These are phyloP conservation scores for Otocyon megalotis DNA, from an alignment of 2,113 vertebrate species.

Conservation along the genomic window DNA sequence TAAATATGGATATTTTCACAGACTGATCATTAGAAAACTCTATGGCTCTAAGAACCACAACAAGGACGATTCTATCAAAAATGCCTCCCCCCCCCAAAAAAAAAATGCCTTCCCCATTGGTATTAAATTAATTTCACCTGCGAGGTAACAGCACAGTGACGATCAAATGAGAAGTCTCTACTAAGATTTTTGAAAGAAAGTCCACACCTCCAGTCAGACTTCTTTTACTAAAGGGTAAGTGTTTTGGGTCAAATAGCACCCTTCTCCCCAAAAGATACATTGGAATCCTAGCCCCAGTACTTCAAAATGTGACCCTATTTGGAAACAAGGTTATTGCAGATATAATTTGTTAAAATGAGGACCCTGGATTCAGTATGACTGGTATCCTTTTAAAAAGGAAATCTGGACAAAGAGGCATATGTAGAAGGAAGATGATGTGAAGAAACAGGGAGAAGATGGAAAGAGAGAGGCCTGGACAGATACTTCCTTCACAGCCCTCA, in stretches of 20 bases:
- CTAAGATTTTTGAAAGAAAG: neutral
- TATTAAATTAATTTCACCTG: slow-evolving; percentile 59
- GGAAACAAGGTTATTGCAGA: neutral
- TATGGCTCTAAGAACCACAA: neutral
- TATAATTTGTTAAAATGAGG: neutral
- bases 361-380: neutral
- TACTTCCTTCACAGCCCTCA: neutral
- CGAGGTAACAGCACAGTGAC: slow-evolving; percentile 3
- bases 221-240: slow-evolving; percentile 23
- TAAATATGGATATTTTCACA: slow-evolving; percentile 48
- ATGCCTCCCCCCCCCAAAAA: neutral
- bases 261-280: neutral
- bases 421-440: neutral
- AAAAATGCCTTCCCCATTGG: neutral
- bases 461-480: neutral
- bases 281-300: neutral
- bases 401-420: neutral
- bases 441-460: neutral
- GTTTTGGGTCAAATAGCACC: neutral
- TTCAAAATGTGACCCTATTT: slow-evolving; percentile 9
- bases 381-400: neutral
- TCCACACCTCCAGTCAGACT: neutral
- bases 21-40: slow-evolving; percentile 42
- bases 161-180: neutral
- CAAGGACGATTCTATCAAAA: neutral